Base-by-base conservation (phyloP, 2,888 invertebrate species). In the Coronaproctus castanopsis region DNA sequence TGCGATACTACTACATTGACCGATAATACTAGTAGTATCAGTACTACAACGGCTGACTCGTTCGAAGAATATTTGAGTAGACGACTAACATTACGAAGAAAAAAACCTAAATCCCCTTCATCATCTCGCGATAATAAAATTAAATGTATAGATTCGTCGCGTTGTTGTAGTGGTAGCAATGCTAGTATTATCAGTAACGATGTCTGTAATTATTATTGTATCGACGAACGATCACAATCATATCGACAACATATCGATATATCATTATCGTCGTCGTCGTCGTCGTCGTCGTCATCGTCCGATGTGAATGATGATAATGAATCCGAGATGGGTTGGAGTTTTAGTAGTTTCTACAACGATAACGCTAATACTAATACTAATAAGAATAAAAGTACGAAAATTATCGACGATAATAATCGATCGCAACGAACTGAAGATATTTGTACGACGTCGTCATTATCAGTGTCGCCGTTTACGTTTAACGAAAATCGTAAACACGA, bases 311-410 rank as follows among this genome's bases (percentile, higher is more conserved):
- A 52, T 48, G 48, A 36, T 23, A 74, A 74, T 58, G 73, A 71
- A 61, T 74, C 73, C 1, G 76, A 74, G 52, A 72, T 76, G 60
- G 75, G 74, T 0, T 78, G 77, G 77, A 76, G 74, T 60, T 75
- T 77, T 62, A 69, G 76, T 8, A 63, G 65, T 24, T 54, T 57
- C 54, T 61, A 51, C 21, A 55, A 61, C 10, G 52, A 36, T 36
- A 36, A 36, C 14, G 36, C 5, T 36, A 36, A 36, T 36, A 36
- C 5, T 36, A 14, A 36, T 36, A 36, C 5, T 36, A 14, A 36
- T 8, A 36, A 36, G 36, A 36, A 14, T 14, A 36, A 36, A 36
- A 36, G n/a, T n/a, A n/a, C 36, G 36, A 8, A 5, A 14, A 36
- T 14, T 36, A n/a, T n/a, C n/a, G n/a, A n/a, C n/a, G n/a, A n/a